A percentile compares a stretch with the other conserved stretches of the same genome.
These are phyloP conservation scores for Trichogramma dendrolimi DNA, from an alignment of 2,888 invertebrate genomes.

Conservation along the genomic window DNA sequence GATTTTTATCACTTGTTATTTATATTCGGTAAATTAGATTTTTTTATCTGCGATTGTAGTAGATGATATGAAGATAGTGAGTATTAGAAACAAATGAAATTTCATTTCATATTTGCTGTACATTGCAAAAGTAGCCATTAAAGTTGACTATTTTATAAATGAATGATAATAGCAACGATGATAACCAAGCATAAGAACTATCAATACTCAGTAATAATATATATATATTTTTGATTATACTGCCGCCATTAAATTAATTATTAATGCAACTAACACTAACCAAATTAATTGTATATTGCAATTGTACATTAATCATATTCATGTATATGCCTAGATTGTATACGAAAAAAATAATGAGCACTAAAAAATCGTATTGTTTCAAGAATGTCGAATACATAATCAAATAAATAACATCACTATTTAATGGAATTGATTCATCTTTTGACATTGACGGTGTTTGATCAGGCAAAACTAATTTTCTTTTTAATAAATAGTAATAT, in stretches of 20 bases:
- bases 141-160: conserved; percentile 36
- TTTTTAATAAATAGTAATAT: too few relatives aligned
- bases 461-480: too few relatives aligned
- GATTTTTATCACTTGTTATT: not conserved
- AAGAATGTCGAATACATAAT: too few relatives aligned
- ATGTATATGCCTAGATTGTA: conserved; percentile 22
- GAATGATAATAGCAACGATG: conserved; percentile 16
- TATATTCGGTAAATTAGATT: not conserved
- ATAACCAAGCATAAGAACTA: not conserved
- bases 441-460: too few relatives aligned
- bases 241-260: conserved; percentile 10
- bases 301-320: conserved; percentile 28
- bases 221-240: conserved; percentile 24
- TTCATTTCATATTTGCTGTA: conserved; percentile 33
- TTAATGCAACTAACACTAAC: conserved; percentile 8
- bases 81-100: conserved; percentile 20
- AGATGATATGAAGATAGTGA: too few relatives aligned
- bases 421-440: too few relatives aligned
- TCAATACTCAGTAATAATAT: not conserved
- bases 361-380: too few relatives aligned
- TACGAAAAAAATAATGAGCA: not conserved
- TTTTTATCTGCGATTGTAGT: not conserved
- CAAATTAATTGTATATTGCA: conserved; percentile 25
- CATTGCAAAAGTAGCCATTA: conserved; percentile 48
- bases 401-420: too few relatives aligned